Evolutionary conservation across 2,888 invertebrate species (phyloP), one percentile per base, ranked within the genome.

Genomic region (Oasisia sp.): DNA sequence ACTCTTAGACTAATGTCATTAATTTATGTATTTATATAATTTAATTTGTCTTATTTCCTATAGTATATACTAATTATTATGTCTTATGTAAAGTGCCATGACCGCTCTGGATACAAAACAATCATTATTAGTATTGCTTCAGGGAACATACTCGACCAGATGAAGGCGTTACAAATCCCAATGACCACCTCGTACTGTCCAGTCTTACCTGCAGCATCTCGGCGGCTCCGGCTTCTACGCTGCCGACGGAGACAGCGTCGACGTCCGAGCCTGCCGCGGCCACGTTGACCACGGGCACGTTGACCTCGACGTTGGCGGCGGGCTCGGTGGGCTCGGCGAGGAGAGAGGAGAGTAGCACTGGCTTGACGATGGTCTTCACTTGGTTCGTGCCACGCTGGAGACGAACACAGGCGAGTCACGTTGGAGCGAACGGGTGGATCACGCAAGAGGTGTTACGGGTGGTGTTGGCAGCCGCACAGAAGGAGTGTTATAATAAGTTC

Each of bases 321-420:
- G 74, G 27, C 5, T 27, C 4, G 19, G 74, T 27, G 27, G n/a
- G 19, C 38, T 92, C 94, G 58, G 94, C 94, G 89, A 95, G 91
- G 89, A 95, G 93, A 50, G 94, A 93, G 27, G 94, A 92, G 92
- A 96, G 94, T 91, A 94, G 95, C 56, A 94, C 93, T n/a, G 95
- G 94, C 32, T 94, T 93, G 19, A 95, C 95, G 50, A 95, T 94
- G 5, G 95, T 95, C 91, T 93, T 94, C 44, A 94, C 94, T 32
- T 93, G 93, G 50, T 92, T 93, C 38, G 92, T 92, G 27, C 94
- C 93, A 92, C 95, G 94, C 95, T 95, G 93, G 27, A 74, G 74
- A 74, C 27, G 3, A 74, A 1, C 27, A 74, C 7, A 2, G 19
- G 14, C n/a, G n/a, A 74, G 27, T 74, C 27, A 27, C 27, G 27